Evolutionary conservation across 2,888 invertebrate species (phyloP).

Genomic region (Argyresthia albistria): DNA sequence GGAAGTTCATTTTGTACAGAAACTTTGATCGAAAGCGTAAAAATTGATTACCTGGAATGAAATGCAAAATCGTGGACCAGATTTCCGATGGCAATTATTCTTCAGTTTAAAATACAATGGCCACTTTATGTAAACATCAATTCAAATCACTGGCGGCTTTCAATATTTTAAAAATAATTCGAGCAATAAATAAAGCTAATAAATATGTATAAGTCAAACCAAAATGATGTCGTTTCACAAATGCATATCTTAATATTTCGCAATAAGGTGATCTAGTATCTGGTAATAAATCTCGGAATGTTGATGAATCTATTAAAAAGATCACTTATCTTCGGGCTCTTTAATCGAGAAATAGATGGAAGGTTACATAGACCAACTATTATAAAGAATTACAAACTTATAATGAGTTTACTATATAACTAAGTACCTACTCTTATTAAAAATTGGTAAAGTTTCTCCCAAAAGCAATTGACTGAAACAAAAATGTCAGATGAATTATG

Average conservation of each 20-base stretch:
- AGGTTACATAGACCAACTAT: too few relatives aligned
- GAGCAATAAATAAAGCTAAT: slow-evolving; percentile 52
- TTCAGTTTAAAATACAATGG: slow-evolving; percentile 45
- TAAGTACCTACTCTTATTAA: neutral
- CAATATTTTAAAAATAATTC: slow-evolving; percentile 25
- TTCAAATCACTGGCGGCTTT: slow-evolving; percentile 45
- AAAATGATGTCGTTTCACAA: slow-evolving; percentile 45
- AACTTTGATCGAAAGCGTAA: slow-evolving; percentile 28
- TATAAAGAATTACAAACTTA: too few relatives aligned
- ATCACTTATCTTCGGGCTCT: neutral
- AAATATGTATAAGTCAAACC: slow-evolving; percentile 46
- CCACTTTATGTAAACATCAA: slow-evolving; percentile 38
- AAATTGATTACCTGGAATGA: slow-evolving; percentile 38
- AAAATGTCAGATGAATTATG: slow-evolving; percentile 68
- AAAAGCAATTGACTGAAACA: slow-evolving; percentile 54
- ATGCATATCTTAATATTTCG: slow-evolving; percentile 36
- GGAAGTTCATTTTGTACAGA: too few relatives aligned
- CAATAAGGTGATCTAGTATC: too few relatives aligned
- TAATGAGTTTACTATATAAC: too few relatives aligned
- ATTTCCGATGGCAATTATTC: slow-evolving; percentile 35
- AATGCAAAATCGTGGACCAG: slow-evolving; percentile 39
- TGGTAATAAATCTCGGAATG: neutral
- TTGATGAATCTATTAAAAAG: neutral
- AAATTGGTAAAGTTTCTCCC: slow-evolving; percentile 15
- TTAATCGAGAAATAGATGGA: too few relatives aligned